phyloP scores from a whole-genome alignment of 1,140 invertebrate genomes.

The Neuroterus valhalla region DNA sequence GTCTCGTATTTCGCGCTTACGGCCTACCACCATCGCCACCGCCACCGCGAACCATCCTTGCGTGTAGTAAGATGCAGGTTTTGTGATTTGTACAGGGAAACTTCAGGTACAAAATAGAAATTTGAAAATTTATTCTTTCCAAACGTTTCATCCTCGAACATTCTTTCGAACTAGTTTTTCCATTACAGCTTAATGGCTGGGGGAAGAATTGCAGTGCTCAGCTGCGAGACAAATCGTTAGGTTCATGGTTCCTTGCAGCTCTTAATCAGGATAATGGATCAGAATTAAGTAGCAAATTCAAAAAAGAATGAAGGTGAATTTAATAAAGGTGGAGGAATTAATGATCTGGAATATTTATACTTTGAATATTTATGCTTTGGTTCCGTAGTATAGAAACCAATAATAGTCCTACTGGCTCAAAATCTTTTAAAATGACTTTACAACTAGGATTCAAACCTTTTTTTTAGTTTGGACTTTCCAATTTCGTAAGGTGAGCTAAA shows the following conservation, averaged over 20 bases:
- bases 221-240: neutral
- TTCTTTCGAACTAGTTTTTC: too few relatives aligned
- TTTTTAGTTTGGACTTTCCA: too few relatives aligned
- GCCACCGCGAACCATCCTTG: constrained; percentile 25
- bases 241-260: neutral
- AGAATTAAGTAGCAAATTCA: too few relatives aligned
- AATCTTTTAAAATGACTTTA: too few relatives aligned
- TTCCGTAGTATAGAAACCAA: too few relatives aligned
- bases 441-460: too few relatives aligned
- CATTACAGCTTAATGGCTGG: neutral
- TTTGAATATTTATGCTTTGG: too few relatives aligned
- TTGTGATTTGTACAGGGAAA: neutral
- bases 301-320: too few relatives aligned
- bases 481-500: constrained; percentile 23
- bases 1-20: constrained; percentile 64
- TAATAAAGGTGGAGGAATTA: too few relatives aligned
- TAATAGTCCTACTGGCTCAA: too few relatives aligned
- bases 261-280: too few relatives aligned
- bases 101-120: neutral
- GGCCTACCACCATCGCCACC: constrained; percentile 21
- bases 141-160: neutral
- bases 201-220: constrained; percentile 13
- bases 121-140: neutral
- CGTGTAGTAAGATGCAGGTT: constrained; percentile 24
- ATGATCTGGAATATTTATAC: too few relatives aligned